phyloP scores from a whole-genome alignment of 2,797 vertebrate species.

The Pteronotus mesoamericanus region DNA sequence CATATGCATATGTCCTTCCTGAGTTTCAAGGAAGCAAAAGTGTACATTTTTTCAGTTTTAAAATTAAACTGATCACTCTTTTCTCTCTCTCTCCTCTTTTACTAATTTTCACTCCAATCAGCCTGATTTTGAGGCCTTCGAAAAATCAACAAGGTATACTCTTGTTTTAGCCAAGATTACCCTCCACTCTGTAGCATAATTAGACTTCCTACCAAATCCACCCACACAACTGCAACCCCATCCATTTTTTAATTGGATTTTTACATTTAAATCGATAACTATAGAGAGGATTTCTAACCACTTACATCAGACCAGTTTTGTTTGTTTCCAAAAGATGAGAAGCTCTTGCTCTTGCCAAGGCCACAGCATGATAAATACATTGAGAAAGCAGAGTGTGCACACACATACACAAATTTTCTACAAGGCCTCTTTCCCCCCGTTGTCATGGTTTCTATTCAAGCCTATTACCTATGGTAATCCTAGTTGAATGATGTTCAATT shows the following conservation, averaged over 20 bases:
- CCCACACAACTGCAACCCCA: neutral
- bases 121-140: neutral
- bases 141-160: neutral
- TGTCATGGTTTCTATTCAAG: constrained; percentile 61
- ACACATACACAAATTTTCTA: neutral
- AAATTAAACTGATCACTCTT: neutral
- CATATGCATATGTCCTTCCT: neutral
- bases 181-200: neutral
- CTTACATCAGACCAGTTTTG: neutral
- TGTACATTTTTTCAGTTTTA: neutral
- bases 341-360: constrained; percentile 47
- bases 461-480: neutral
- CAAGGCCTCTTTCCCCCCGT: neutral
- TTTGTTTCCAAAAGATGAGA: neutral
- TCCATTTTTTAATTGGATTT: neutral
- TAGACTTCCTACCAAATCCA: neutral
- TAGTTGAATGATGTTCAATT: neutral
- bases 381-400: neutral
- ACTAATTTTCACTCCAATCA: neutral
- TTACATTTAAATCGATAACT: neutral
- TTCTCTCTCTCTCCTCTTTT: neutral
- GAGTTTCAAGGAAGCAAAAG: neutral
- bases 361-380: constrained; percentile 33
- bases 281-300: neutral
- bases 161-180: neutral